Evolutionary conservation across 2,113 vertebrate genomes (phyloP), one percentile per base, ranked within the genome.

Genomic region (Anser brachyrhynchus): DNA sequence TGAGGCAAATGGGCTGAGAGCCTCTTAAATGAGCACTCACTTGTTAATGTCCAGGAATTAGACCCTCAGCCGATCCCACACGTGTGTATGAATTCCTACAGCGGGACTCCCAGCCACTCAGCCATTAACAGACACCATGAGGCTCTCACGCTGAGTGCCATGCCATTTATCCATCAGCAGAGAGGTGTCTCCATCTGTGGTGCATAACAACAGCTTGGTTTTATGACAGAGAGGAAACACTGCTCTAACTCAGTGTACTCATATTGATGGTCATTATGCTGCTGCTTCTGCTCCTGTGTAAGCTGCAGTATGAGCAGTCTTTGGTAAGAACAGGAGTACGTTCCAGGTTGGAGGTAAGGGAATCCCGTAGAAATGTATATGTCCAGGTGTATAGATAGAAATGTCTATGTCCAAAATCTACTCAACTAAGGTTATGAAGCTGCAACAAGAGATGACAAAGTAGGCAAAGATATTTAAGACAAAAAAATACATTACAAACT

Each of bases 111-210:
- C 85, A 13, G 10, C 12, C 84, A 25, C 88, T 37, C 65, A 64
- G 18, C 35, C 89, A 62, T 52, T 73, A 93, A 26, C 15, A 87
- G 61, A 85, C 89, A 61, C 74, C 28, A 3, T 49, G 61, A 80
- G 67, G 46, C 44, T 19, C 64, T 80, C 93, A 64, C 54, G 6
- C 71, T 9, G 43, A 67, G 67, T n/a, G 44, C 90, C 43, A 19
- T 1, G 26, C 39, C 85, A 46, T 51, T 51, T 19, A 31, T 19
- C 92, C 80, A 62, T 25, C 65, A 67, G 59, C 70, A 71, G 57
- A 55, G 96, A 95, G 43, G 77, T 74, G 59, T 49, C 76, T 93
- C 92, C 90, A 89, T 94, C 91, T 95, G 95, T 49, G 77, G 85
- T 29, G 52, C 70, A 39, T 16, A 76, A 77, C 84, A 96, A 93